Conservation (phyloP, 2,113 vertebrate species). For the Ceyx cyanopectus region DNA sequence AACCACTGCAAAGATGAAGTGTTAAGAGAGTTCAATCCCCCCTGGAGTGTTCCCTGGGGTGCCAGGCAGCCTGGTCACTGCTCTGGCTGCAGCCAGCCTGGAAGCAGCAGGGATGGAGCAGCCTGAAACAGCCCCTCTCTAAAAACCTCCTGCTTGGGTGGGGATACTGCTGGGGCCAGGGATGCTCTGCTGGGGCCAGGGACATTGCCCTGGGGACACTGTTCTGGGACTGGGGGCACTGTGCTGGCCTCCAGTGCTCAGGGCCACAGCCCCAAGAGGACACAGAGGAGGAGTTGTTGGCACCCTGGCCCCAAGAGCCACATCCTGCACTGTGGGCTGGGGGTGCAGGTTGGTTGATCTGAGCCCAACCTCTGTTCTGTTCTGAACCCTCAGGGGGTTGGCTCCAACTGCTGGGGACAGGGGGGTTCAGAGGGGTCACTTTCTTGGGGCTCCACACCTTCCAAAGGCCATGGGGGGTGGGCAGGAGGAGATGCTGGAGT, state of each 20-base stretch:
- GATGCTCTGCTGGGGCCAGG: no score
- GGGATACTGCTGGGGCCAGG: not conserved
- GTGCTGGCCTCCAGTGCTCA: accelerated
- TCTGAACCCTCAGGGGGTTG: no score
- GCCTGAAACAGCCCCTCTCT: no score
- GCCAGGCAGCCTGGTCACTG: not conserved
- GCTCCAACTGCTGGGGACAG: no score
- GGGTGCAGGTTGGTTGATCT: not conserved
- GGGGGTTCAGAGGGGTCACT: no score
- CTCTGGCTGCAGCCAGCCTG: no score
- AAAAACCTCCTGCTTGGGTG: accelerated
- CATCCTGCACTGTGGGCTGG: accelerated
- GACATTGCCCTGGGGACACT: not conserved
- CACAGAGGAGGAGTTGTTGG: not conserved
- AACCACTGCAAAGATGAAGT: not conserved
- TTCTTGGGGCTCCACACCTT: no score
- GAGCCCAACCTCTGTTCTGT: no score
- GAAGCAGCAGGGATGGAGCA: no score
- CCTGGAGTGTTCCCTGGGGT: not conserved
- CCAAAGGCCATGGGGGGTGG: no score
- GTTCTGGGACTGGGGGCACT: accelerated
- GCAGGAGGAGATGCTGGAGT: no score
- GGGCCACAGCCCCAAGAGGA: not conserved
- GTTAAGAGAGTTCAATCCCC: not conserved
- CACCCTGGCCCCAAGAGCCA: no score